Conservation (phyloP, 35 echinoderm and acorn worm species). For the Diadema setosum region DNA sequence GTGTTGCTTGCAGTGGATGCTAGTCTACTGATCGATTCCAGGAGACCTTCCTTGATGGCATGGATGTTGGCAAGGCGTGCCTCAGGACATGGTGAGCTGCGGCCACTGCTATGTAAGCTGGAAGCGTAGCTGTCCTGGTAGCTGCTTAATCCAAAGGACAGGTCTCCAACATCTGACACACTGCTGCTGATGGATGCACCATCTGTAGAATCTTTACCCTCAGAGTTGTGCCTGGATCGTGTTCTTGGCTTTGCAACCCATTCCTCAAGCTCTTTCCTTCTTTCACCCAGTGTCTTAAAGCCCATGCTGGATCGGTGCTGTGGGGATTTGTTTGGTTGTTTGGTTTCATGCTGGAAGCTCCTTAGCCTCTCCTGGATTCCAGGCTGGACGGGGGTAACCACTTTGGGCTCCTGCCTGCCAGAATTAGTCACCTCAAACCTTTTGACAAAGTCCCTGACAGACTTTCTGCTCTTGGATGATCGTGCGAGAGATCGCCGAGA, state of each 20-base stretch:
- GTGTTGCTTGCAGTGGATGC: background rate
- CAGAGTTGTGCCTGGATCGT: constrained; percentile 1
- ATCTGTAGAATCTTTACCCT: constrained; percentile 23
- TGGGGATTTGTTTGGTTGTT: constrained; percentile 18
- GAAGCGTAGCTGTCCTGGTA: constrained; percentile 47
- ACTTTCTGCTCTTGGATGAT: background rate
- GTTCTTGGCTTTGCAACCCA: constrained; percentile 41
- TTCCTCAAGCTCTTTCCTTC: constrained; percentile 70
- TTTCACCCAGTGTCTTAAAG: constrained; percentile 62
- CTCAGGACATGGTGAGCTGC: constrained; percentile 29
- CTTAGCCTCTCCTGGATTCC: constrained; percentile 56
- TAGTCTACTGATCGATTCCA: background rate
- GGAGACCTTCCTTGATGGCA: background rate
- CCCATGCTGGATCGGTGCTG: background rate
- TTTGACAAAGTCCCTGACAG: constrained; percentile 56
- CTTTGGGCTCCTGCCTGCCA: constrained; percentile 12
- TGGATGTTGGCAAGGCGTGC: background rate
- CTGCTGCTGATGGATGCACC: background rate
- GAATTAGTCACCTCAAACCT: constrained; percentile 40
- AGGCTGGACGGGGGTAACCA: constrained; percentile 25
- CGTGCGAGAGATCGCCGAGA: background rate
- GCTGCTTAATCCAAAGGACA: background rate
- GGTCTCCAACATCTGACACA: constrained; percentile 15
- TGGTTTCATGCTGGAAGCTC: constrained; percentile 33
- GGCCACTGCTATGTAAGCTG: constrained; percentile 65